Evolutionary conservation across 2,888 invertebrate genomes (phyloP).

Genomic region (Caenorhabditis virilis): DNA sequence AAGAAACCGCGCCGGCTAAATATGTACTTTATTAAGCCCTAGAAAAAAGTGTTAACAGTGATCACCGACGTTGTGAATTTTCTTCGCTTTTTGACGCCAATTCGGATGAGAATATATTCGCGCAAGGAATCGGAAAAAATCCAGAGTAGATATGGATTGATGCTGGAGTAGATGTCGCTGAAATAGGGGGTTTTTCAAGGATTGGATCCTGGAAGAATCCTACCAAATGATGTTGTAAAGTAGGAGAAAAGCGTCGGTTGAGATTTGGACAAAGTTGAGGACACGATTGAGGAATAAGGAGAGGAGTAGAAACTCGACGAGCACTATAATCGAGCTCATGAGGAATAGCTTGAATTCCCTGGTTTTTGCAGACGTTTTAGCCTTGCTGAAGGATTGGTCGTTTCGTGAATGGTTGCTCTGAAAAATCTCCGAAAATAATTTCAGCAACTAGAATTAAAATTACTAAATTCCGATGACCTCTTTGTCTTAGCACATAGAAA

Average conservation of each 20-base stretch:
- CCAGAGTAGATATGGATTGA: constrained; percentile 37
- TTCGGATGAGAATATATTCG: constrained; percentile 16
- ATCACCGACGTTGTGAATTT: too few relatives aligned
- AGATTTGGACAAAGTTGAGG: constrained; percentile 10
- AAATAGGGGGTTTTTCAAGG: too few relatives aligned
- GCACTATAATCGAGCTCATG: constrained; percentile 14
- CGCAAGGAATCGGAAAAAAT: constrained; percentile 38
- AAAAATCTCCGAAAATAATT: neutral
- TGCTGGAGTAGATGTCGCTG: constrained; percentile 35
- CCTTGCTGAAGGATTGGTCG: too few relatives aligned
- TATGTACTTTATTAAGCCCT: too few relatives aligned
- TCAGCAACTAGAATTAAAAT: neutral
- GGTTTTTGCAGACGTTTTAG: too few relatives aligned
- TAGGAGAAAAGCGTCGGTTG: constrained; percentile 29
- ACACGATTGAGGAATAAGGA: constrained; percentile 22
- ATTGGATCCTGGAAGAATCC: too few relatives aligned
- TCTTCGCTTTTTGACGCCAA: too few relatives aligned
- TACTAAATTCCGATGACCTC: neutral
- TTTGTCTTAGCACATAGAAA: neutral
- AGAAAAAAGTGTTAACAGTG: too few relatives aligned
- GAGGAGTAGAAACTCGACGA: constrained; percentile 24
- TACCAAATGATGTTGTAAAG: constrained; percentile 31
- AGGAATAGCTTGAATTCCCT: neutral
- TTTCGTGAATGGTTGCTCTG: neutral
- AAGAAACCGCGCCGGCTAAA: too few relatives aligned